Base-by-base conservation (phyloP, 2,113 vertebrate species). In the Calonectris borealis region DNA sequence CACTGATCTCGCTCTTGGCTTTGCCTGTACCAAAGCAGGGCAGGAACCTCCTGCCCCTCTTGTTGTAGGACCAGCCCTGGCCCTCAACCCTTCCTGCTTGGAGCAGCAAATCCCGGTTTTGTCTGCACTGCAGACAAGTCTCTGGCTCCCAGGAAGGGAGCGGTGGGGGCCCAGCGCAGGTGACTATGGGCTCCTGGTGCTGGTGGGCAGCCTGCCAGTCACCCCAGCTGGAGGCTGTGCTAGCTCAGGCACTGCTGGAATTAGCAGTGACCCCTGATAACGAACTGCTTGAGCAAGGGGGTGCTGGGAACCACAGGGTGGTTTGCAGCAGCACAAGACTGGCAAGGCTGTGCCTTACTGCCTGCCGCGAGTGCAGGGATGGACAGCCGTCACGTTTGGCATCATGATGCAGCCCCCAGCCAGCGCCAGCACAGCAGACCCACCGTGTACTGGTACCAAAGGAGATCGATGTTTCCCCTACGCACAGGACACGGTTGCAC, bases 401-500 rank as follows among this genome's bases (percentile, higher is more conserved):
- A 72, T 9, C 40, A 0, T 0, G 31, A 48, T 9, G 42, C 42
- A 69, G 75, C 22, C 36, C 25, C 16, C 29, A 34, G 51, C 46
- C 55, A 86, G 92, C 13, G 5, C 65, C 75, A 46, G 62, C 57
- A 68, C 44, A 38, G 72, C 65, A 48, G 36, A 29, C 55, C 36
- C 46, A 15, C 46, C 8, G 1, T 11, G 18, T 13, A 7, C 48
- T 13, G 51, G 31, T 31, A 68, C 52, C 32, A 61, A 69, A 57
- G 58, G 44, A 51, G 48, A 32, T 8, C 0, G 1, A 5, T 7
- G 17, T 16, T 60, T 64, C 29, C 42, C 57, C 10, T 70, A 4
- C 5, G 1, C 19, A 7, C 34, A 52, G 69, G 46, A 51, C 34
- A 34, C 0, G 0, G 65, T 7, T 76, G 15, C 55, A 24, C 0